Evolutionary conservation across 2,113 vertebrate species (phyloP), one percentile per base, ranked within the genome.

Genomic region (Oenanthe oenanthe): DNA sequence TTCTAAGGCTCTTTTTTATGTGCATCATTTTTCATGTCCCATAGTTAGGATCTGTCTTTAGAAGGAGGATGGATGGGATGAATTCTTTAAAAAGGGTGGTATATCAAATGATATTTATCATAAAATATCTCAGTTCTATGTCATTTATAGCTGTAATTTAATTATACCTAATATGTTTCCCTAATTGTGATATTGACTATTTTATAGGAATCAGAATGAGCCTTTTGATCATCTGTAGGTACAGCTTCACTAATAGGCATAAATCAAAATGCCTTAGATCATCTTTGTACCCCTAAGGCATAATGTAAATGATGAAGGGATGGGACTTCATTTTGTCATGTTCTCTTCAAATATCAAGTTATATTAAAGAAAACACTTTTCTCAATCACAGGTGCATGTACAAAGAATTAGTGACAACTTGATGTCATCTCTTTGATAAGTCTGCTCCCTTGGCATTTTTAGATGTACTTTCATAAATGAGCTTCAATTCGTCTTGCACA

Each of bases 311-410:
- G 94, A 93, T 96, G 94, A 98, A 98, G 72, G 82, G 74, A 95
- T 95, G 78, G 88, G 92, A 95, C 93, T 92, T 97, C 85, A 77
- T 95, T 97, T 97, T 97, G 93, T 97, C 95, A 90, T 97, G 95
- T 95, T 96, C 96, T 96, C 95, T 97, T 98, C 91, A 97, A 98
- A 98, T 98, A 97, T 95, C 97, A 97, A 96, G 83, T 97, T 97
- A 94, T 97, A 97, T 97, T 98, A 98, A 98, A 98, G 96, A 97
- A 97, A 98, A 96, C 93, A 97, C 97, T 97, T 97, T 96, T 96
- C 93, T 96, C 96, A 92, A 96, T 97, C 97, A 97, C 96, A 97
- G 95, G 95, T 97, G 92, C 66, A 8, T 91, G 73, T 79, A 92
- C 24, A 28, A 94, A 83, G 92, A 63, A 61, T 96, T 97, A 98